A percentile compares a stretch with the other conserved stretches of the same genome.
Evolutionary conservation across 2,113 vertebrate genomes (phyloP).

Genomic region (Neotragus moschatus): DNA sequence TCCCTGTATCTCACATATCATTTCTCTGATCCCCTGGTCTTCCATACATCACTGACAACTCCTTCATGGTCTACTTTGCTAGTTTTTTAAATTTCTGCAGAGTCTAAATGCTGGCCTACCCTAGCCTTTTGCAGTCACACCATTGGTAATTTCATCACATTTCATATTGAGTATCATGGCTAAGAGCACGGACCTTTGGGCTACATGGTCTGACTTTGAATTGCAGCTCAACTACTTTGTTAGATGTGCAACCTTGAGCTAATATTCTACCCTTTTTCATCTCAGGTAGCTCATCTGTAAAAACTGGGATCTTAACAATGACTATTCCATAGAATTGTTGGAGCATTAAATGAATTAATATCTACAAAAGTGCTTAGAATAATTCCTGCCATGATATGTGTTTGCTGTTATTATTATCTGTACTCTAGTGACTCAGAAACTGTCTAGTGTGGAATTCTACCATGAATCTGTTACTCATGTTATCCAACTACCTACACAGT

Average conservation of each 20-base stretch:
- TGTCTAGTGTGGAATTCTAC: neutral
- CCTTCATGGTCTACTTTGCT: neutral
- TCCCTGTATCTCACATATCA: neutral
- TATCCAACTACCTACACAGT: neutral
- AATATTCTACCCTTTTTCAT: too few relatives aligned
- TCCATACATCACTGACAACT: neutral
- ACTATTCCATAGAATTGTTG: neutral
- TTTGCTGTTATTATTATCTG: neutral
- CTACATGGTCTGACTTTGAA: neutral
- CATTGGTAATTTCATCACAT: neutral
- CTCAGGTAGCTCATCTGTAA: neutral
- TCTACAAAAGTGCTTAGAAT: neutral
- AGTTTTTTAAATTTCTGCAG: neutral
- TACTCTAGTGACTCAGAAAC: neutral
- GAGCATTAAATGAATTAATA: neutral
- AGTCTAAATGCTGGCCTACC: neutral
- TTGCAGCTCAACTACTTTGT: neutral
- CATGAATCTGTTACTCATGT: neutral
- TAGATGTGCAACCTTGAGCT: neutral
- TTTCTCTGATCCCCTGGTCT: neutral
- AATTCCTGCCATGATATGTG: neutral
- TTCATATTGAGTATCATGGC: neutral
- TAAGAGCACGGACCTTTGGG: neutral
- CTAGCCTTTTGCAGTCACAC: neutral
- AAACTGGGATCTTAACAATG: neutral